phyloP scores from a whole-genome alignment of 2,113 vertebrate genomes.

The Naja naja region DNA sequence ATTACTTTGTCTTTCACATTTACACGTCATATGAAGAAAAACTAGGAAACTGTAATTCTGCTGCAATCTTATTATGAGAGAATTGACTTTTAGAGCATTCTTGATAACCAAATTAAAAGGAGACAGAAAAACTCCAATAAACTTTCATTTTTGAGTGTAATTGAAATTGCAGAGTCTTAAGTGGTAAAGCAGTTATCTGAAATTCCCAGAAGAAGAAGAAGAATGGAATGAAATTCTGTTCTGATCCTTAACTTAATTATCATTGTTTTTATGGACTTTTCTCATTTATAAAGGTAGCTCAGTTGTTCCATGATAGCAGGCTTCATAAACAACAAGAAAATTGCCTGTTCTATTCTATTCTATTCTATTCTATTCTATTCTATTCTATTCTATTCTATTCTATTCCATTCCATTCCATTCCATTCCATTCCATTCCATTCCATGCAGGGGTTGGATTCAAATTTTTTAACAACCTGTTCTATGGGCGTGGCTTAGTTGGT shows the following conservation, averaged over 20 bases:
- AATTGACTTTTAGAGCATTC: neutral
- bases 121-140: neutral
- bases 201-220: neutral
- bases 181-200: conserved; percentile 13
- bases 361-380: fast-evolving
- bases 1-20: neutral
- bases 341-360: neutral
- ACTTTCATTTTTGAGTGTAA: neutral
- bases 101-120: conserved; percentile 5
- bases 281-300: neutral
- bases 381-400: neutral
- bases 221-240: neutral
- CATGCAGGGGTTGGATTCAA: too few species aligned
- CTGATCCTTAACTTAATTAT: neutral
- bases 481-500: too few species aligned
- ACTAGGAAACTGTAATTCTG: neutral
- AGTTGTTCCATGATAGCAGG: fast-evolving
- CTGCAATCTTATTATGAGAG: neutral
- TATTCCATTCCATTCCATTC: neutral
- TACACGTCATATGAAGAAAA: neutral
- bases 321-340: neutral
- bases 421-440: neutral
- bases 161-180: neutral
- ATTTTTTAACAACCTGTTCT: too few species aligned
- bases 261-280: neutral